Evolutionary conservation across 1,140 invertebrate species (phyloP).

Genomic region (Drosophila carrolli): DNA sequence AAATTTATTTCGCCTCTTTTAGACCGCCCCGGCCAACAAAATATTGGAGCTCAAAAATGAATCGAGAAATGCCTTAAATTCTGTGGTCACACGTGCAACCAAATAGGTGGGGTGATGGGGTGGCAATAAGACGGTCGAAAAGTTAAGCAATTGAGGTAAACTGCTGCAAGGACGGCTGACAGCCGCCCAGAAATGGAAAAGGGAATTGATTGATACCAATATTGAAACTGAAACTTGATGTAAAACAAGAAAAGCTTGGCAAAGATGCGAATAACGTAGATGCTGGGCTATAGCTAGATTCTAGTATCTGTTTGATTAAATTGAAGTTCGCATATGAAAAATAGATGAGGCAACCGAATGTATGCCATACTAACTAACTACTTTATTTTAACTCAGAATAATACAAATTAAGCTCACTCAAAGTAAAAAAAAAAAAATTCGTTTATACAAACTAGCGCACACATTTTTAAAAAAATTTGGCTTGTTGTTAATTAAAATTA

Average conservation of each 20-base stretch:
- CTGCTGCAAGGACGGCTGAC: conserved; percentile 30
- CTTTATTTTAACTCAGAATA: no score
- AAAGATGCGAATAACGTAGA: background rate
- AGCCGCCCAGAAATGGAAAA: conserved; percentile 7
- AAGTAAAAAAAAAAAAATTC: no score
- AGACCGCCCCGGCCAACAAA: no score
- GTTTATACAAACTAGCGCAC: no score
- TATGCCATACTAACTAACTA: no score
- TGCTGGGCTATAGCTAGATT: background rate
- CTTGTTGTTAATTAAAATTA: no score
- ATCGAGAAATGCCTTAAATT: conserved; percentile 26
- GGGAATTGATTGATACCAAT: conserved; percentile 8
- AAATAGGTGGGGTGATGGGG: background rate
- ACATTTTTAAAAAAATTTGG: no score
- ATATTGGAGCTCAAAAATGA: conserved; percentile 29
- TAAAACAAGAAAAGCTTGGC: background rate
- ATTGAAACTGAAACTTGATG: background rate
- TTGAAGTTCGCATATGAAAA: no score
- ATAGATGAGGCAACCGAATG: no score
- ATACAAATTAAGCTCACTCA: no score
- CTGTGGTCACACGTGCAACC: no score
- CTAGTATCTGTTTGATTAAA: background rate
- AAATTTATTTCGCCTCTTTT: conserved; percentile 22
- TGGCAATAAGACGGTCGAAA: conserved; percentile 12
- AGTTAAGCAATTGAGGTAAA: conserved; percentile 36